These are phyloP conservation scores for Myripristis murdjan DNA, from an alignment of 2,797 vertebrate species.

Conservation along the genomic window DNA sequence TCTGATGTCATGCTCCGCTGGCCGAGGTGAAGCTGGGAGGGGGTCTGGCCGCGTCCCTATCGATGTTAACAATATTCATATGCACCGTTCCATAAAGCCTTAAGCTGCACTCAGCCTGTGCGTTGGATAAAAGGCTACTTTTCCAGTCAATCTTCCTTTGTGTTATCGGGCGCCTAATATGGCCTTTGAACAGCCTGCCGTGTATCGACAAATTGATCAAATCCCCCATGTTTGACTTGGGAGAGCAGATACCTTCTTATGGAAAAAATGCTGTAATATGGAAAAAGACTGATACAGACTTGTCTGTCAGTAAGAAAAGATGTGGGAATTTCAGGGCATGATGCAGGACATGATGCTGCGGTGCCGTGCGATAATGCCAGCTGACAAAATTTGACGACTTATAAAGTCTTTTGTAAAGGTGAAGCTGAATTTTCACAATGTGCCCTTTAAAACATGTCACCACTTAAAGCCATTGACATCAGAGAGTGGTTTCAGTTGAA, in stretches of 20 bases:
- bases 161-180: slow-evolving; percentile 18
- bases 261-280: background rate
- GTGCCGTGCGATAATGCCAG: background rate
- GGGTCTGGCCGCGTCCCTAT: slow-evolving; percentile 13
- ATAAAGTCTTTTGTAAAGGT: background rate
- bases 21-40: slow-evolving; percentile 14
- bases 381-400: background rate
- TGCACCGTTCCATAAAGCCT: slow-evolving; percentile 20
- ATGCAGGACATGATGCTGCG: background rate
- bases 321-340: background rate
- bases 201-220: slow-evolving; percentile 18
- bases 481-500: slow-evolving; percentile 13
- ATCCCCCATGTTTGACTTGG: background rate
- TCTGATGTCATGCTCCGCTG: slow-evolving; percentile 62
- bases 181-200: slow-evolving; percentile 18
- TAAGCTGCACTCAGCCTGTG: slow-evolving; percentile 23
- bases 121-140: slow-evolving; percentile 6
- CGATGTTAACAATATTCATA: slow-evolving; percentile 34
- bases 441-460: slow-evolving; percentile 6
- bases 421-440: slow-evolving; percentile 5
- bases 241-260: background rate
- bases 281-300: background rate
- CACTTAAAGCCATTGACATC: slow-evolving; percentile 31
- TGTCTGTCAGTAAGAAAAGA: background rate
- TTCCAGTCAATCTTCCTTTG: slow-evolving; percentile 11